Base-by-base conservation (phyloP, 2,888 invertebrate species). In the Aleiodes leptofemur region DNA sequence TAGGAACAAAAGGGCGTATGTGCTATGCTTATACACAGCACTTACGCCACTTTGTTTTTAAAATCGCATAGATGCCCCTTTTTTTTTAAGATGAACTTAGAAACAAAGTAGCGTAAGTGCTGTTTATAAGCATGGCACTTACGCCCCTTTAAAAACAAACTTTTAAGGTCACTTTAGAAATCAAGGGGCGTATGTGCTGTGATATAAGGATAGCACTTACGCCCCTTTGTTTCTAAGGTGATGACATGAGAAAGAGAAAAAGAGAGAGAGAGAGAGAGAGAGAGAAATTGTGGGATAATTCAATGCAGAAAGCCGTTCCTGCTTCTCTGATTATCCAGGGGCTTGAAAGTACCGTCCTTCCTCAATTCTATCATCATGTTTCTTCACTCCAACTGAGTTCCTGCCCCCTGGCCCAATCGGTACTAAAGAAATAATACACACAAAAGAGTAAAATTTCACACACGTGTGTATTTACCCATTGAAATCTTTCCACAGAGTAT, bases 281-380 rank as follows among this genome's bases (percentile, higher is more conserved):
- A 43, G 9, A 7, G 43, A 43, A 8, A 43, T 43, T 43, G 43
- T 11, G 13, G 68, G 55, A 73, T 68, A 57, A 51, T 34, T n/a
- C 55, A 23, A 23, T n/a, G 53, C 14, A 71, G 16, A 16, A 9
- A 56, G 34, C 31, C 13, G 29, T 57, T 43, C 74, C 82, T 86
- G 83, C 69, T 79, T 38, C 82, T 81, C 85, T 83, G 82, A 61
- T 85, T 81, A 2, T 48, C 71, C 61, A 79, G 81, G 81, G 80
- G 79, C 79, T 81, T 79, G 81, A 82, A 83, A 86, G 85, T 85
- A 85, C 86, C 85, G 85, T 82, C 84, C 85, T 85, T 82, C 84
- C 83, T 83, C 81, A 81, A 79, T 75, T 1, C 43, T 29, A 56
- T 16, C 64, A 59, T 48, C 64, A 48, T 23, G 48, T 48, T 71